These are phyloP conservation scores for Aphis gossypii DNA, from an alignment of 1,140 invertebrate species.

Conservation along the genomic window DNA sequence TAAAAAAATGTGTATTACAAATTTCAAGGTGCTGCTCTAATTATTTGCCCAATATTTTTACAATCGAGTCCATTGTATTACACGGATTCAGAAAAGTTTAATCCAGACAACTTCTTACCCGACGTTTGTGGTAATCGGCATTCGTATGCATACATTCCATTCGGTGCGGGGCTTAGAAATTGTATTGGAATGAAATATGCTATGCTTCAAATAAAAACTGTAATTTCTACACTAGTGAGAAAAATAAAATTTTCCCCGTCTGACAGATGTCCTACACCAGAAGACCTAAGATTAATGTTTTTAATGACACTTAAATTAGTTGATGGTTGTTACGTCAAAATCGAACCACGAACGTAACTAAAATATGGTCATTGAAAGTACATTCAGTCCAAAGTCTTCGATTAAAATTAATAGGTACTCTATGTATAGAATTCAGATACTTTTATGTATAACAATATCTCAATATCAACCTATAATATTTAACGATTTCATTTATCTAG, in stretches of 20 bases:
- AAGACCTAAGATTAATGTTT: not conserved
- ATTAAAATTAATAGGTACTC: not conserved
- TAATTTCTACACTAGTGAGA: constrained; percentile 65
- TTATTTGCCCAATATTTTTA: constrained; percentile 61
- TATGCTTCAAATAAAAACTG: constrained; percentile 67
- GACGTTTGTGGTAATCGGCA: constrained; percentile 67
- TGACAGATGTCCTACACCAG: constrained; percentile 10
- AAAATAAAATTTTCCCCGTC: constrained; percentile 53
- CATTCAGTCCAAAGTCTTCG: not conserved
- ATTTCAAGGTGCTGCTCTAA: not conserved
- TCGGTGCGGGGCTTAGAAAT: constrained; percentile 70
- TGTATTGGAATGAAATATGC: constrained; percentile 69
- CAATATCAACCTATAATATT: not conserved
- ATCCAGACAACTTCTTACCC: constrained; percentile 68
- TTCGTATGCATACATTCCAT: constrained; percentile 68
- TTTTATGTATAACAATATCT: not conserved
- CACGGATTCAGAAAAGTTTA: constrained; percentile 61
- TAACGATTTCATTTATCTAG: not conserved
- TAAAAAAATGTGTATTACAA: not conserved
- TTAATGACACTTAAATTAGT: constrained; percentile 35
- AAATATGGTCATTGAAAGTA: not conserved
- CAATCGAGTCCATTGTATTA: constrained; percentile 69
- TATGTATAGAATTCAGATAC: not conserved
- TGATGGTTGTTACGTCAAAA: constrained; percentile 7
- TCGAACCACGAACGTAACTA: not conserved